phyloP scores from a whole-genome alignment of 2,888 invertebrate species.

The Platycheirus rosarum region DNA sequence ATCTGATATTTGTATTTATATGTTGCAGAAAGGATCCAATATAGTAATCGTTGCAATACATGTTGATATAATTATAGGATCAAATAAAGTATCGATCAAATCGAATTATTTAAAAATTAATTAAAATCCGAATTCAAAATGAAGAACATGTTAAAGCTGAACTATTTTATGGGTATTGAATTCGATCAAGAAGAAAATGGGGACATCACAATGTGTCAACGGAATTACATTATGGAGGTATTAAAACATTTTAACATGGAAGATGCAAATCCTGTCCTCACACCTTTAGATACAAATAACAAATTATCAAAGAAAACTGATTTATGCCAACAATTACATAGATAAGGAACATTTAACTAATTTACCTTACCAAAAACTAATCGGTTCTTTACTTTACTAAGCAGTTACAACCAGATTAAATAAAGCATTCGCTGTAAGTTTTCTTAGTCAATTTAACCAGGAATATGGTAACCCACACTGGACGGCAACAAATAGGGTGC shows the following conservation, averaged over 20 bases:
- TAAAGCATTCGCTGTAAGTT: conserved; percentile 20
- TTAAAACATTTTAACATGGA: conserved; percentile 14
- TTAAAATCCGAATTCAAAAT: neutral
- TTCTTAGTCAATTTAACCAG: conserved; percentile 32
- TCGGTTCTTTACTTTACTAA: conserved; percentile 40
- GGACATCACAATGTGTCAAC: conserved; percentile 6
- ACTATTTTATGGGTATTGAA: conserved; percentile 21
- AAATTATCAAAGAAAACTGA: conserved; percentile 12
- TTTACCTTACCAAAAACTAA: conserved; percentile 29
- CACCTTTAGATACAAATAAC: conserved; percentile 22
- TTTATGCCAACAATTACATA: neutral
- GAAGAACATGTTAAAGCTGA: conserved; percentile 6
- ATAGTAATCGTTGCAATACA: conserved; percentile 10
- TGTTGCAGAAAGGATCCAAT: neutral
- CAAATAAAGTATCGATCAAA: neutral
- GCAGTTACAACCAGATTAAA: conserved; percentile 38
- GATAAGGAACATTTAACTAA: conserved; percentile 10
- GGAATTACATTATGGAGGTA: conserved; percentile 11
- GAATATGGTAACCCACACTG: conserved; percentile 28
- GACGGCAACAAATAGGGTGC: conserved; percentile 30
- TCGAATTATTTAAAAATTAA: conserved; percentile 9
- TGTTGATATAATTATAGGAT: conserved; percentile 16
- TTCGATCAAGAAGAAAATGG: neutral
- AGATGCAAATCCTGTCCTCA: conserved; percentile 1
- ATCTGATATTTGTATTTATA: conserved; percentile 16